Base-by-base conservation (phyloP, 2,888 invertebrate genomes). In the Philereme transversata region DNA sequence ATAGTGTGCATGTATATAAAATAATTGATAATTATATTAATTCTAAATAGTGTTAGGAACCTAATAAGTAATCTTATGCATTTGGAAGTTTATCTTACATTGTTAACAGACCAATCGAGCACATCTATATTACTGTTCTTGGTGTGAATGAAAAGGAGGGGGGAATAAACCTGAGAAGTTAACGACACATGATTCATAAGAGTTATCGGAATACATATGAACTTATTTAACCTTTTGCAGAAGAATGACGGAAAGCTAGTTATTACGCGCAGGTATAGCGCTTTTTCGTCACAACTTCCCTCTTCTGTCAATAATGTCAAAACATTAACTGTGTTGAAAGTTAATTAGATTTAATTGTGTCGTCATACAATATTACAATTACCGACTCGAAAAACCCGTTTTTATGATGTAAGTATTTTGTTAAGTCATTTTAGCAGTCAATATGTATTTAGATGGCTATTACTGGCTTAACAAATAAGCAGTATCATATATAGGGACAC, bases 181-280 rank as follows among this genome's bases (percentile, higher is more conserved):
- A 53, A 52, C 40, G 57, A 62, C 57, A 53, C 49, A 22, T 62
- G 57, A 57, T 53, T 62, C 61, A 57, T 48, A 49, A 61, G 57
- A 41, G 53, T 53, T 57, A 53, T 38, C 5, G 49, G 38, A 49
- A 10, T 38, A 38, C 7, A 22, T 48, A 10, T 35, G 43, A 43
- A 48, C 43, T 36, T 43, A 48, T 36, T 44, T 35, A 3, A 36
- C 43, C 36, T 44, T 49, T 56, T 41, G 6, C 5, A 7, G 40
- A 8, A 22, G 22, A 3, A 22, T 22, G 1, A 22, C 22, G 22
- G 22, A 22, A 6, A 38, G 4, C 40, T 22, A 22, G 40, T 6
- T 40, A 8, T 8, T 40, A 40, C 10, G 7, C 45, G 10, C 6
- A 38, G 38, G 6, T 49, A 10, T 4, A 40, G 40, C 8, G 7